These are phyloP conservation scores for Corvus hawaiiensis DNA, from an alignment of 2,113 vertebrate species.

Conservation along the genomic window DNA sequence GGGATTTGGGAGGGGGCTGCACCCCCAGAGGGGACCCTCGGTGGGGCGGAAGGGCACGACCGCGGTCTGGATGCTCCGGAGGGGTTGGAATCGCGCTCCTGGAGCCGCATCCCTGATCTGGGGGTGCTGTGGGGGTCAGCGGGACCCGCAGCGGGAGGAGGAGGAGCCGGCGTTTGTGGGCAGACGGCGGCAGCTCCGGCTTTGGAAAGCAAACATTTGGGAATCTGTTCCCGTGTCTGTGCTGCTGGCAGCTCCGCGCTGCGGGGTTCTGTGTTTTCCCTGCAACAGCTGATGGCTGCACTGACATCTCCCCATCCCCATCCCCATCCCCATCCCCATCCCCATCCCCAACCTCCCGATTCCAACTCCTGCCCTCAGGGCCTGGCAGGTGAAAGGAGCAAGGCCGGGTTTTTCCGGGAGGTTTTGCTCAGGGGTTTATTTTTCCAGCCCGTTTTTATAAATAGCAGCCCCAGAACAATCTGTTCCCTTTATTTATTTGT, in stretches of 20 bases:
- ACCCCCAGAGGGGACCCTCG: neutral
- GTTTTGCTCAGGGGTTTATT: neutral
- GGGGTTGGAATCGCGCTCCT: neutral
- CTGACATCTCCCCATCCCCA: fast-evolving
- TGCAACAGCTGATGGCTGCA: neutral
- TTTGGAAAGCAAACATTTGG: slow-evolving; percentile 6
- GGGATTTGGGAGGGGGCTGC: neutral
- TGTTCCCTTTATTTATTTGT: slow-evolving; percentile 22
- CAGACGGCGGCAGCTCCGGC: neutral
- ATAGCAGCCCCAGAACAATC: slow-evolving; percentile 1
- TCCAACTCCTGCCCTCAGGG: neutral
- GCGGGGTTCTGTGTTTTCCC: neutral
- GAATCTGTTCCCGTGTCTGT: neutral
- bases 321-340: neutral
- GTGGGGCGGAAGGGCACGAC: neutral
- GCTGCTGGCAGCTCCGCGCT: neutral
- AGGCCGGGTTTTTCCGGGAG: neutral
- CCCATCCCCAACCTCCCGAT: neutral
- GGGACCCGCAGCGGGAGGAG: neutral
- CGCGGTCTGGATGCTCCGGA: fast-evolving
- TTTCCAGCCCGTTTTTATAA: neutral
- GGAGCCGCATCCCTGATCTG: neutral
- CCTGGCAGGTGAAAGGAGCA: neutral
- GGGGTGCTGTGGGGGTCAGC: neutral
- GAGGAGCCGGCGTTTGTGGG: neutral